phyloP scores from a whole-genome alignment of 1,140 invertebrate genomes.

The Pogonus chalceus region DNA sequence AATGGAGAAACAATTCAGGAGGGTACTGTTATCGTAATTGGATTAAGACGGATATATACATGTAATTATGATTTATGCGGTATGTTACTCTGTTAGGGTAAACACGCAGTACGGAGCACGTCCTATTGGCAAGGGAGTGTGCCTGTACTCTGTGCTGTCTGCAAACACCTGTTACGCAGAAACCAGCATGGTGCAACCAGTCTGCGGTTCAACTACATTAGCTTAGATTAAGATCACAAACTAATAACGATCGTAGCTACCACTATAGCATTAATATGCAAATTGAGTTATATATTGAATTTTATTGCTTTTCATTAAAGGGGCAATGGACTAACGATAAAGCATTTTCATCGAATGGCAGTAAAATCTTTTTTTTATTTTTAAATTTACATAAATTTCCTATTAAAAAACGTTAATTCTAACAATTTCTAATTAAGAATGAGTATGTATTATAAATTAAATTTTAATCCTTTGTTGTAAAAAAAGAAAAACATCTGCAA shows the following conservation, averaged over 20 bases:
- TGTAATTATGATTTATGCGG: neutral
- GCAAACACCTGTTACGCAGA: neutral
- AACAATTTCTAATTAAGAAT: no score
- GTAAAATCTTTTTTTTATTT: no score
- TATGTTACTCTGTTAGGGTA: neutral
- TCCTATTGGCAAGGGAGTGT: neutral
- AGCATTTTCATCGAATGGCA: no score
- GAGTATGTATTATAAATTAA: no score
- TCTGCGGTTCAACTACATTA: no score
- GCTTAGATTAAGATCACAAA: neutral
- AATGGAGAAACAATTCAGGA: neutral
- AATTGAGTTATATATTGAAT: neutral
- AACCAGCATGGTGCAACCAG: neutral
- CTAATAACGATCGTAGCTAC: neutral
- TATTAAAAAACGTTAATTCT: no score
- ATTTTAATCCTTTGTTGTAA: no score
- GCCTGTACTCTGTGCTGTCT: neutral
- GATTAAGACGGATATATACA: neutral
- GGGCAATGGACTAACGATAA: no score
- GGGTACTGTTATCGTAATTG: neutral
- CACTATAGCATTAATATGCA: neutral
- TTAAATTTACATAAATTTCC: no score
- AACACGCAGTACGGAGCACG: neutral
- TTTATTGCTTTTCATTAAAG: no score
- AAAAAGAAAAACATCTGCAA: no score